phyloP scores from a whole-genome alignment of 2,888 invertebrate genomes.

The Nephrotoma guestfalica region DNA sequence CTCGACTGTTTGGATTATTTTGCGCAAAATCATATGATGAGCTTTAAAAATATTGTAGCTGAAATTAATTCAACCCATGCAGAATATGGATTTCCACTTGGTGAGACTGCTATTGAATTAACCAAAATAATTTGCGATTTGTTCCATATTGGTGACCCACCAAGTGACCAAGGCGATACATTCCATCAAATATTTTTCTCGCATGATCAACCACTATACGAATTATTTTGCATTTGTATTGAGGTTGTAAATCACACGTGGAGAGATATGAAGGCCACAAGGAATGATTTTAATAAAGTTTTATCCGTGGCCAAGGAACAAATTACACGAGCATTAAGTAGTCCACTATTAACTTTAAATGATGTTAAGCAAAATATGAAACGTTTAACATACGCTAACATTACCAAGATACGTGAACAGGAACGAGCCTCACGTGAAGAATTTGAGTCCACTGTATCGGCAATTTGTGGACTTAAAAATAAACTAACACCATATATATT shows the following conservation, averaged over 20 bases:
- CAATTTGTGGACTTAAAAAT: constrained; percentile 74
- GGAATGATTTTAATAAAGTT: constrained; percentile 91
- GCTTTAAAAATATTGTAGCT: constrained; percentile 75
- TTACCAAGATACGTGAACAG: constrained; percentile 84
- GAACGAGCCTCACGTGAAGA: constrained; percentile 82
- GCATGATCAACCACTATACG: constrained; percentile 90
- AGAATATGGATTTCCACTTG: constrained; percentile 95
- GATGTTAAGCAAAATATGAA: constrained; percentile 62
- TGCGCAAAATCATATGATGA: constrained; percentile 77
- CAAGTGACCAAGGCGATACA: constrained; percentile 73
- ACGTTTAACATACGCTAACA: constrained; percentile 77
- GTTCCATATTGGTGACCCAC: constrained; percentile 75
- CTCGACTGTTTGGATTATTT: constrained; percentile 93
- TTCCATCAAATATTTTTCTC: constrained; percentile 92
- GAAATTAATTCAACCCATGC: constrained; percentile 88
- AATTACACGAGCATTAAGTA: constrained; percentile 66
- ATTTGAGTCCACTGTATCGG: constrained; percentile 84
- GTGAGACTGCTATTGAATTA: constrained; percentile 79
- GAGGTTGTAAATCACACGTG: constrained; percentile 91
- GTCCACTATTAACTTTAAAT: constrained; percentile 59
- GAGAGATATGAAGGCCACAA: constrained; percentile 97
- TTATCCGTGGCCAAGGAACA: constrained; percentile 89
- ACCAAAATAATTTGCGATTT: constrained; percentile 83
- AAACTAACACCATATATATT: constrained; percentile 87
- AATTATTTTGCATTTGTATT: constrained; percentile 88